Conservation (phyloP, 2,888 invertebrate genomes). For the Linyphia triangularis region DNA sequence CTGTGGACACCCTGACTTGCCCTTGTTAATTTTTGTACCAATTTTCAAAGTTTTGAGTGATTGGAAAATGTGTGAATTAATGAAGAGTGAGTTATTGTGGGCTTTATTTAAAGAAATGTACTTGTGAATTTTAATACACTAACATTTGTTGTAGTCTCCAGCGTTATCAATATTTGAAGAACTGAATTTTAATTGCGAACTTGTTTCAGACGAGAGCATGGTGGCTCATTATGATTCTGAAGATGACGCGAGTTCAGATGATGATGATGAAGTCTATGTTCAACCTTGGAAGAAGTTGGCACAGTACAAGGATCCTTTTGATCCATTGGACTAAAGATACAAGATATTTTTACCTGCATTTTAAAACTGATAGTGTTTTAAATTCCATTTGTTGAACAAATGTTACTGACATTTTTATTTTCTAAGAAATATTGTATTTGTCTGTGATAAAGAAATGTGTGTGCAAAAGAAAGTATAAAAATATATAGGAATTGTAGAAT, state of each 20-base stretch:
- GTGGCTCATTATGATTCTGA: neutral
- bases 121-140: too few relatives aligned
- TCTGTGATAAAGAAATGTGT: neutral
- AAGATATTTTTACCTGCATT: neutral
- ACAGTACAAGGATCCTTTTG: constrained; percentile 29
- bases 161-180: neutral
- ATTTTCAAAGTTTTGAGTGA: too few relatives aligned
- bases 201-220: neutral
- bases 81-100: too few relatives aligned
- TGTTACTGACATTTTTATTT: neutral
- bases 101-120: too few relatives aligned
- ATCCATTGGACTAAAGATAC: neutral
- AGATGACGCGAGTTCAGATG: constrained; percentile 1
- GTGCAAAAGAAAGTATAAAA: too few relatives aligned
- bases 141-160: neutral
- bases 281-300: constrained; percentile 47
- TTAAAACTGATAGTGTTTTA: neutral
- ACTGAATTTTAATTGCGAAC: too few relatives aligned
- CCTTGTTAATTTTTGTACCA: too few relatives aligned
- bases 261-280: constrained; percentile 47
- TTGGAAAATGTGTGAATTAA: too few relatives aligned
- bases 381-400: neutral
- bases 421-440: neutral
- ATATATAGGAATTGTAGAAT: too few relatives aligned
- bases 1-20: too few relatives aligned